phyloP scores from a whole-genome alignment of 2,113 vertebrate species.

The Sitta europaea region DNA sequence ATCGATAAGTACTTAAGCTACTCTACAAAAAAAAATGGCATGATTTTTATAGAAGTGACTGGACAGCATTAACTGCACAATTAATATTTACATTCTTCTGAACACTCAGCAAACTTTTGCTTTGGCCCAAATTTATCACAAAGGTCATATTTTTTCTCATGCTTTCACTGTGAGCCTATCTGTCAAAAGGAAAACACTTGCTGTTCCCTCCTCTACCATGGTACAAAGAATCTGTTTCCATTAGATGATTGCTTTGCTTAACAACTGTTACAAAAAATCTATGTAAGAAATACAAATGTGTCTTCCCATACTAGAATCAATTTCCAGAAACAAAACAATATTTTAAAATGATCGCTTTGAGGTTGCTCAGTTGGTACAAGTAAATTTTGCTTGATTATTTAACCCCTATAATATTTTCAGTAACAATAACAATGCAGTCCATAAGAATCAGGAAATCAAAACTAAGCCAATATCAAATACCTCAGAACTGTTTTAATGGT shows the following conservation, averaged over 20 bases:
- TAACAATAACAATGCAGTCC: background rate
- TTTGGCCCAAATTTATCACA: background rate
- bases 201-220: background rate
- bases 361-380: background rate
- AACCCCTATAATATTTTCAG: background rate
- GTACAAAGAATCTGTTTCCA: background rate
- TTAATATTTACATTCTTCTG: constrained; percentile 56
- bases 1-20: constrained; percentile 74
- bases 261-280: background rate
- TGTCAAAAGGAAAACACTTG: background rate
- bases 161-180: background rate
- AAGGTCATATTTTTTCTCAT: background rate
- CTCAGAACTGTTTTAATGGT: background rate
- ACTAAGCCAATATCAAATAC: background rate
- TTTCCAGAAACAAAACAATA: background rate
- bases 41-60: constrained; percentile 33
- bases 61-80: constrained; percentile 49
- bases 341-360: background rate
- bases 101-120: background rate
- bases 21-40: constrained; percentile 48
- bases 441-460: background rate
- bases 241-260: background rate
- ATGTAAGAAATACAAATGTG: background rate
- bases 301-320: background rate
- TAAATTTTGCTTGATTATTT: background rate